Conservation (phyloP, 2,888 invertebrate species). For the Camptogramma bilineatum region DNA sequence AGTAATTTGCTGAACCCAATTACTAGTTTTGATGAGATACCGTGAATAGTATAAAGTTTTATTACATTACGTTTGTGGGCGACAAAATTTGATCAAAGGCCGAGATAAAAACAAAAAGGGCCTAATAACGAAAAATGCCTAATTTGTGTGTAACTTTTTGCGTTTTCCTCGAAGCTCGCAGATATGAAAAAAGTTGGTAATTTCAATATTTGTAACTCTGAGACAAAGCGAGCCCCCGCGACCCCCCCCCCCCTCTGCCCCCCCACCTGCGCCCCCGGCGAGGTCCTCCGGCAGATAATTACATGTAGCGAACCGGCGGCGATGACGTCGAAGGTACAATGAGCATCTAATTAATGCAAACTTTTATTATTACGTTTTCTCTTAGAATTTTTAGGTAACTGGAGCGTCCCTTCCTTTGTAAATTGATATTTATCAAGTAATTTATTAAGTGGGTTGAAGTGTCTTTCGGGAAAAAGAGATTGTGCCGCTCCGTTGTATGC, state of each 20-base stretch:
- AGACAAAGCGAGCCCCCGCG: conserved; percentile 25
- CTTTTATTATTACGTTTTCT: conserved; percentile 25
- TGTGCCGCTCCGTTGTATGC: neutral
- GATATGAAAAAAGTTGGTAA: conserved; percentile 44
- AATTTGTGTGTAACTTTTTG: conserved; percentile 32
- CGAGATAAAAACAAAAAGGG: conserved; percentile 18
- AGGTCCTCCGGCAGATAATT: conserved; percentile 5
- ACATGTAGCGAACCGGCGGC: conserved; percentile 9
- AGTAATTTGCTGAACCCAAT: neutral
- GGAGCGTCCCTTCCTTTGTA: neutral
- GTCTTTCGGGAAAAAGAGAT: neutral
- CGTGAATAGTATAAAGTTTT: conserved; percentile 1
- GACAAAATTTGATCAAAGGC: conserved; percentile 3
- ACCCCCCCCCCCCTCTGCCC: neutral
- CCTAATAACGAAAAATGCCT: conserved; percentile 28
- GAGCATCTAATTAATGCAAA: conserved; percentile 28
- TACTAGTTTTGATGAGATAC: conserved; percentile 2
- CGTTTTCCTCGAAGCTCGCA: conserved; percentile 20
- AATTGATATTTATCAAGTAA: conserved; percentile 4
- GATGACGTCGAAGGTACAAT: conserved; percentile 5
- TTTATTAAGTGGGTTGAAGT: neutral
- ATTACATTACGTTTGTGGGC: conserved; percentile 3
- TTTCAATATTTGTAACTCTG: conserved; percentile 36
- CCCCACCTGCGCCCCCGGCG: neutral
- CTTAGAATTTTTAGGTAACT: conserved; percentile 12